Percentiles rank a stretch among this genome's conserved stretches.
phyloP scores from a whole-genome alignment of 2,888 invertebrate species.

The Loripinus fragilis region DNA sequence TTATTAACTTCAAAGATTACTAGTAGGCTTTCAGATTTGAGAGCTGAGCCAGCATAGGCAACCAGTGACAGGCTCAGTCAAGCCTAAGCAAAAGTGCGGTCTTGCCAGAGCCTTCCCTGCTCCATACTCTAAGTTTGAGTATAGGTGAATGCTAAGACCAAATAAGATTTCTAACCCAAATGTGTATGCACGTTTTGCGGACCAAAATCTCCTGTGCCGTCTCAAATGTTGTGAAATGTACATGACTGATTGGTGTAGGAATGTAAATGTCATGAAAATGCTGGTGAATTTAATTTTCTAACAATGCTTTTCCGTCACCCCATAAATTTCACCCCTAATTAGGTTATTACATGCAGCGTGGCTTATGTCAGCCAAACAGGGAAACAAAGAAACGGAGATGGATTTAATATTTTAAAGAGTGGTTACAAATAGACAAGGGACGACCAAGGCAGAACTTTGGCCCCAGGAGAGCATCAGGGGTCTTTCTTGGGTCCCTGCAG shows the following conservation, averaged over 20 bases:
- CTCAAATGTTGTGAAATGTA: too few species aligned
- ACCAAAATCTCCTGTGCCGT: too few species aligned
- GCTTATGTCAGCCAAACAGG: not conserved
- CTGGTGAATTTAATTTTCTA: slow-evolving; percentile 6
- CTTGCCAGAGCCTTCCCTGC: too few species aligned
- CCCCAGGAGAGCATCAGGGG: not conserved
- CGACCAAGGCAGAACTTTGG: not conserved
- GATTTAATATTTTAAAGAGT: slow-evolving; percentile 15
- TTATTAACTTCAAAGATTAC: not conserved
- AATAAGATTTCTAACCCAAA: too few species aligned
- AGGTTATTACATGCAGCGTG: slow-evolving; percentile 17
- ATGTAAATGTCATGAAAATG: slow-evolving; percentile 17
- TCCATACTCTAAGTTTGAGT: too few species aligned
- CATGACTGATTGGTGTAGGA: slow-evolving; percentile 5
- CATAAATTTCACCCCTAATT: slow-evolving; percentile 19
- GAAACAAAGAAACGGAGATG: slow-evolving; percentile 5
- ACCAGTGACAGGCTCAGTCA: too few species aligned
- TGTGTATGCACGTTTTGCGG: too few species aligned
- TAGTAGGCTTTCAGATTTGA: not conserved
- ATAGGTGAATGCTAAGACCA: too few species aligned
- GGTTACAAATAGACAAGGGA: slow-evolving; percentile 7
- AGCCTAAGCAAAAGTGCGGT: too few species aligned
- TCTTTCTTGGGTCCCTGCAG: not conserved
- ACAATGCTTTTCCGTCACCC: slow-evolving; percentile 3
- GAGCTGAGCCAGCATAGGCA: too few species aligned